phyloP scores from a whole-genome alignment of 2,888 invertebrate species.

The Watsonalla cultraria region DNA sequence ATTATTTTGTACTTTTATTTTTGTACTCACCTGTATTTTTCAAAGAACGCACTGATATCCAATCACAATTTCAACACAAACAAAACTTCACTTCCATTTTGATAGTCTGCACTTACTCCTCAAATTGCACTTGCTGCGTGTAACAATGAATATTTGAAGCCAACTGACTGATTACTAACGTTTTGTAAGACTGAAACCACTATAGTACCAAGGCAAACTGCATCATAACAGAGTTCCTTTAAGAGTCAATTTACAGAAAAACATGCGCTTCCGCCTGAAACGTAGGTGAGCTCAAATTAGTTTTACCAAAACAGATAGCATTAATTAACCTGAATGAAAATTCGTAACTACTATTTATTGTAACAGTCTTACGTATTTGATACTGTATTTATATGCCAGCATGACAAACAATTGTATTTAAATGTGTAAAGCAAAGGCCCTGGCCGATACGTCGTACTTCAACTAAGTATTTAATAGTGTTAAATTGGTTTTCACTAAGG shows the following conservation, averaged over 20 bases:
- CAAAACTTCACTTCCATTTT: conserved; percentile 5
- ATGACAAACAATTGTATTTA: no score
- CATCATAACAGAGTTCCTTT: conserved; percentile 25
- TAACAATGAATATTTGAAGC: conserved; percentile 41
- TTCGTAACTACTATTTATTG: neutral
- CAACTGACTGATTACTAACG: conserved; percentile 57
- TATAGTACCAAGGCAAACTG: conserved; percentile 33
- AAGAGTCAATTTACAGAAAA: conserved; percentile 35
- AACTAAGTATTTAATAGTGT: no score
- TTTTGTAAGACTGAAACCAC: conserved; percentile 45
- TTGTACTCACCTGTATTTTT: neutral
- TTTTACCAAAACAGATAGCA: conserved; percentile 61
- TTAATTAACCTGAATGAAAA: conserved; percentile 37
- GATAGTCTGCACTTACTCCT: conserved; percentile 22
- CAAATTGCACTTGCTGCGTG: conserved; percentile 27
- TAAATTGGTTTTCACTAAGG: no score
- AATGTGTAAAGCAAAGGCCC: no score
- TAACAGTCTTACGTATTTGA: neutral
- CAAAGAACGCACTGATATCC: neutral
- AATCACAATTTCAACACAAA: conserved; percentile 1
- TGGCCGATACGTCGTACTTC: no score
- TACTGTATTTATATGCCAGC: neutral
- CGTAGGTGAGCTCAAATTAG: conserved; percentile 50
- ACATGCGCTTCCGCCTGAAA: conserved; percentile 39
- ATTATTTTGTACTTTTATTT: no score